Evolutionary conservation across 2,113 vertebrate species (phyloP).

Genomic region (Mus musculus): GRCm39 chr8:7341001-7341500

Average conservation of each 20-base stretch:
- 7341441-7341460: not conserved
- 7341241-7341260: not conserved
- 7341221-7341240: too few relatives aligned
- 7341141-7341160: not conserved
- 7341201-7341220: not conserved
- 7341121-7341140: not conserved
- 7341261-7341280: not conserved
- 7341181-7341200: not conserved
- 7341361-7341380: not conserved
- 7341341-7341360: not conserved
- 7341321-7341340: not conserved
- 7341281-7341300: not conserved
- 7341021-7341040: accelerated
- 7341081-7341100: not conserved
- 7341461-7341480: not conserved
- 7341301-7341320: not conserved
- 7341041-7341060: not conserved
- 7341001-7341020: too few relatives aligned
- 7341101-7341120: not conserved
- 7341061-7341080: not conserved
- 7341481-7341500: not conserved
- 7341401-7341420: not conserved
- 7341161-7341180: not conserved
- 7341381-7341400: not conserved
- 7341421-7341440: not conserved